Percentiles rank a stretch among this genome's conserved stretches.
phyloP scores from a whole-genome alignment of 2,888 invertebrate genomes.

The Drosophila buzzatii region DNA sequence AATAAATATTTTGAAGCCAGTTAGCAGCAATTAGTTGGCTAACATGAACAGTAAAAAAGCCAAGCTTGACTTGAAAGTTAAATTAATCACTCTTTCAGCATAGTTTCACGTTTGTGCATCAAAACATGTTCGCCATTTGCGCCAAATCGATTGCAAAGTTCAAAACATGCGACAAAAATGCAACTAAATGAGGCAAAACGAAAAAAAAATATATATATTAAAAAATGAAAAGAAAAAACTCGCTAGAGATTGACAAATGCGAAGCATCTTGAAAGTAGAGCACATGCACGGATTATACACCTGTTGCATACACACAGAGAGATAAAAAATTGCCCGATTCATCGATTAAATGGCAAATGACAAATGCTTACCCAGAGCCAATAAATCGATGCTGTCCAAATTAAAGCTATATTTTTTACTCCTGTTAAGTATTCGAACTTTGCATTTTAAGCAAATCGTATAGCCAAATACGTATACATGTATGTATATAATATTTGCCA shows the following conservation, averaged over 20 bases:
- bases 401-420: constrained; percentile 30
- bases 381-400: constrained; percentile 58
- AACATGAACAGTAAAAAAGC: constrained; percentile 26
- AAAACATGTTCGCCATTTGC: constrained; percentile 71
- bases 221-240: constrained; percentile 10
- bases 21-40: constrained; percentile 52
- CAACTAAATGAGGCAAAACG: constrained; percentile 27
- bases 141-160: constrained; percentile 62
- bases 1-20: constrained; percentile 25
- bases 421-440: constrained; percentile 19
- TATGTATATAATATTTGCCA: background rate
- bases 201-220: background rate
- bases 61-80: constrained; percentile 21
- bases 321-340: constrained; percentile 24
- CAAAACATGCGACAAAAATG: constrained; percentile 51
- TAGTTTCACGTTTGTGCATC: constrained; percentile 61
- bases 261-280: constrained; percentile 72
- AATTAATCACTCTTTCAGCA: constrained; percentile 63
- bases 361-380: constrained; percentile 50
- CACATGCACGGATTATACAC: constrained; percentile 51
- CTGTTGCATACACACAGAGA: constrained; percentile 24
- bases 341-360: constrained; percentile 68
- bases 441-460: constrained; percentile 3
- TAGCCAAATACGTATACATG: background rate
- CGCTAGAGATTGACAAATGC: constrained; percentile 67